Base-by-base conservation (phyloP, 2,888 invertebrate species). In the Ariolimax columbianus region DNA sequence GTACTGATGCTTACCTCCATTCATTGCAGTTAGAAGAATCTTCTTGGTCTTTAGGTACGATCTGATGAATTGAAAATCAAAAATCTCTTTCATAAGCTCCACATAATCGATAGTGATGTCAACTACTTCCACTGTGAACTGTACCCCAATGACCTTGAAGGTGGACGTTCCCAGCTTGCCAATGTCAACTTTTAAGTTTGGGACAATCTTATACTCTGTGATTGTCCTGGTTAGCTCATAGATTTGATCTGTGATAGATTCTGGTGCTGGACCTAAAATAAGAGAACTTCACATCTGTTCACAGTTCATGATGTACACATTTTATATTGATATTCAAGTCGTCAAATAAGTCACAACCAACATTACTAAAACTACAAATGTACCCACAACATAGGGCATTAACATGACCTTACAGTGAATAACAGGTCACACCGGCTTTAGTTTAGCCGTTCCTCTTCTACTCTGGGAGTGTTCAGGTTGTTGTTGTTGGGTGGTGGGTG, bases 41-140 rank as follows among this genome's bases (percentile, higher is more conserved):
- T 87, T 90, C 14, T 95, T 95, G 59, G 97, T 97, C 84, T 96
- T 95, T 38, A 99, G 95, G 83, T 98, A 95, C 0, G 95, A 94
- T 91, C 96, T 96, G 85, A 99, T 96, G 92, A 96, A 96, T 72
- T 94, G 94, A 94, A 99, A 99, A 95, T 99, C 98, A 94, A 99
- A 99, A 89, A 99, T 98, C 91, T 97, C 96, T 94, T 98, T 97
- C 99, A 99, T 99, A 88, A 97, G 96, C 0, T 95, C 95, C 0
- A 97, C 96, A 93, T 99, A 99, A 93, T 98, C 97, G 30, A 96
- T 95, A 0, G 99, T 98, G 0, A 98, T 96, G 94, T 99, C 98
- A 82, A 99, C 96, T 0, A 99, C 96, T 89, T 97, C 96, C 26
- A 94, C 92, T 17, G 87, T 90, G 86, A 94, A 94, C 0, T 95